Conservation (phyloP, 2,888 invertebrate genomes). For the Slavum lentiscoides region DNA sequence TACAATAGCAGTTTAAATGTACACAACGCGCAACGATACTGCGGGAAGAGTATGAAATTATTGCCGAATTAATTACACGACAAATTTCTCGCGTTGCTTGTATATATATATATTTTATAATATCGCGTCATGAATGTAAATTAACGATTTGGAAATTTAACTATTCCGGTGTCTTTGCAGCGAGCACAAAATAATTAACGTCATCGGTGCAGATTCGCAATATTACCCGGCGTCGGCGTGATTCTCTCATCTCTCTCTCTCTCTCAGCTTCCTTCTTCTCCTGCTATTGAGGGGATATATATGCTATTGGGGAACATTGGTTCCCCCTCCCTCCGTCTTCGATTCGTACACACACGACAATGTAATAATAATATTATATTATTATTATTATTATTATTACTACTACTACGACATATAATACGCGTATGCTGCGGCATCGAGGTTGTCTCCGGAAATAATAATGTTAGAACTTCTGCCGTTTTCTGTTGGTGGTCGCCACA, state of each 20-base stretch:
- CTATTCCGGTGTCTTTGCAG: slow-evolving; percentile 2
- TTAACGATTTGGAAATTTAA: slow-evolving; percentile 38
- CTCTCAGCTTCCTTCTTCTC: not conserved
- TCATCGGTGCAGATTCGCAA: slow-evolving; percentile 23
- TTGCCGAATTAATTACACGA: slow-evolving; percentile 19
- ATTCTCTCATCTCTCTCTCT: not conserved
- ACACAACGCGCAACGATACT: not conserved
- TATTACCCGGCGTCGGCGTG: slow-evolving; percentile 7
- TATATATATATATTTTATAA: slow-evolving; percentile 22
- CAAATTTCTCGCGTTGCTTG: slow-evolving; percentile 15
- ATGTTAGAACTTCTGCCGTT: not conserved
- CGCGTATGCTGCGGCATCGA: too few species aligned
- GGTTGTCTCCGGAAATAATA: not conserved
- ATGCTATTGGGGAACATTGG: too few species aligned
- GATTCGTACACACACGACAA: not conserved
- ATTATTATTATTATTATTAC: not conserved
- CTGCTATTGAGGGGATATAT: too few species aligned
- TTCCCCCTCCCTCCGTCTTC: not conserved
- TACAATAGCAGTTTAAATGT: slow-evolving; percentile 12
- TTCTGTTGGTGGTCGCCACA: too few species aligned
- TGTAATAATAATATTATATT: not conserved
- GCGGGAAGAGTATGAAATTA: slow-evolving; percentile 13
- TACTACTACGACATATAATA: too few species aligned
- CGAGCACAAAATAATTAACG: slow-evolving; percentile 35
- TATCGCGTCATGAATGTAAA: slow-evolving; percentile 24